phyloP scores from a whole-genome alignment of 1,140 invertebrate genomes.

The Papilio helenus region DNA sequence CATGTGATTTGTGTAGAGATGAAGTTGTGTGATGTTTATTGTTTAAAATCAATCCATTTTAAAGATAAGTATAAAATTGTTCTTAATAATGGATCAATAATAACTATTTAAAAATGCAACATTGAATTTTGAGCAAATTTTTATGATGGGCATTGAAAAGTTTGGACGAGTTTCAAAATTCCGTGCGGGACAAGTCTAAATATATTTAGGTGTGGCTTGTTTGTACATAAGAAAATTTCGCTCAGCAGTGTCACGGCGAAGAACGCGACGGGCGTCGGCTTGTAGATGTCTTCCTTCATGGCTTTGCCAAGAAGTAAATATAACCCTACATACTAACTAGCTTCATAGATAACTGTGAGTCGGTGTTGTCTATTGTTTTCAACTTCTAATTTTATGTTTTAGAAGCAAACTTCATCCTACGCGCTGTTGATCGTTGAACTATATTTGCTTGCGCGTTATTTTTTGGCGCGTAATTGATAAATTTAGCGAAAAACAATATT shows the following conservation, averaged over 20 bases:
- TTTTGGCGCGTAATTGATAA: conserved; percentile 6
- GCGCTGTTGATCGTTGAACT: neutral
- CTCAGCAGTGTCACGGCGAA: conserved; percentile 1
- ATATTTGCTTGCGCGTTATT: neutral
- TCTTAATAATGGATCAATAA: neutral
- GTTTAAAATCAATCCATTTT: neutral
- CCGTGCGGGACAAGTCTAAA: conserved; percentile 24
- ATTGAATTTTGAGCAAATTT: conserved; percentile 13
- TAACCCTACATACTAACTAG: neutral
- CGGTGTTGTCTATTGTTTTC: neutral
- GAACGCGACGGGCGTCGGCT: conserved; percentile 9
- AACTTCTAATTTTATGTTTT: neutral
- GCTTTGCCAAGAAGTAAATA: conserved; percentile 25
- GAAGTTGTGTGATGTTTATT: neutral
- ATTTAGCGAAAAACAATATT: conserved; percentile 8
- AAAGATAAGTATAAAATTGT: neutral
- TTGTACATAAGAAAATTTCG: conserved; percentile 23
- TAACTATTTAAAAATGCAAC: neutral
- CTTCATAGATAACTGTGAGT: conserved; percentile 1
- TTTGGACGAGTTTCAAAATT: conserved; percentile 37
- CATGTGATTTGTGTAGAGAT: neutral
- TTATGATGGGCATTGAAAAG: conserved; percentile 15
- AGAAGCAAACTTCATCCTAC: conserved; percentile 1
- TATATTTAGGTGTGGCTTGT: conserved; percentile 30
- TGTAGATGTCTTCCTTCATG: conserved; percentile 1